Conservation (phyloP, 1,140 invertebrate genomes). For the Pseudobourletiella spinata region DNA sequence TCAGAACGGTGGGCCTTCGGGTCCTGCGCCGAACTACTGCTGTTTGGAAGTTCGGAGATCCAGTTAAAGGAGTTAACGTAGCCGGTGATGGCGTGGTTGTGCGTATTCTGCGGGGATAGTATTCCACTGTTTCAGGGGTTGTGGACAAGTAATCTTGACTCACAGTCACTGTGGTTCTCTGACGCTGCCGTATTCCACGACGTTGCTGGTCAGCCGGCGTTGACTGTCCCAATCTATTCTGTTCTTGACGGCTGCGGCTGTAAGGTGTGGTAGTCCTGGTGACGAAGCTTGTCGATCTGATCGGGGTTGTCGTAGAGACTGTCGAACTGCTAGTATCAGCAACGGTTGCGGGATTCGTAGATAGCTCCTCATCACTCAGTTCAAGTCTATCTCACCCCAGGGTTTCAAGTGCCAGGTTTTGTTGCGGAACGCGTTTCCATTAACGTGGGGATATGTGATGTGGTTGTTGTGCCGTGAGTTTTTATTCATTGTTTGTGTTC, state of each 20-base stretch:
- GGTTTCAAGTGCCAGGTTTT: no score
- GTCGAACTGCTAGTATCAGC: no score
- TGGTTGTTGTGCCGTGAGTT: no score
- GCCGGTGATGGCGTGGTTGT: conserved; percentile 14
- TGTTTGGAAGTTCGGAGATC: conserved; percentile 5
- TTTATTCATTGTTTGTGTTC: no score
- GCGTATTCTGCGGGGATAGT: conserved; percentile 4
- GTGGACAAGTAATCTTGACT: background rate
- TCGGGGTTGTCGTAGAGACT: no score
- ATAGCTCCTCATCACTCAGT: no score
- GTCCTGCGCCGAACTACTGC: conserved; percentile 17
- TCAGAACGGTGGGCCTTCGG: conserved; percentile 21
- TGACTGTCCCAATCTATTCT: background rate
- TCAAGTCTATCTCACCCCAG: no score
- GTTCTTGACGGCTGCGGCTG: background rate
- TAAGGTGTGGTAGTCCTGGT: background rate
- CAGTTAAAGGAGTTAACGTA: conserved; percentile 1
- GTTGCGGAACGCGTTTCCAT: no score
- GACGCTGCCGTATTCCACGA: background rate
- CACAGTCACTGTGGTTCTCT: background rate
- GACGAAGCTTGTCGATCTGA: no score
- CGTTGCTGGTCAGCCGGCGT: background rate
- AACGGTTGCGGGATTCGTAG: no score
- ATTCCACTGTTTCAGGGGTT: background rate
- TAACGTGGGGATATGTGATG: no score